Percentiles rank a stretch among this genome's conserved stretches.
These are phyloP conservation scores for Calephelis virginiensis DNA, from an alignment of 1,140 invertebrate species.

Conservation along the genomic window DNA sequence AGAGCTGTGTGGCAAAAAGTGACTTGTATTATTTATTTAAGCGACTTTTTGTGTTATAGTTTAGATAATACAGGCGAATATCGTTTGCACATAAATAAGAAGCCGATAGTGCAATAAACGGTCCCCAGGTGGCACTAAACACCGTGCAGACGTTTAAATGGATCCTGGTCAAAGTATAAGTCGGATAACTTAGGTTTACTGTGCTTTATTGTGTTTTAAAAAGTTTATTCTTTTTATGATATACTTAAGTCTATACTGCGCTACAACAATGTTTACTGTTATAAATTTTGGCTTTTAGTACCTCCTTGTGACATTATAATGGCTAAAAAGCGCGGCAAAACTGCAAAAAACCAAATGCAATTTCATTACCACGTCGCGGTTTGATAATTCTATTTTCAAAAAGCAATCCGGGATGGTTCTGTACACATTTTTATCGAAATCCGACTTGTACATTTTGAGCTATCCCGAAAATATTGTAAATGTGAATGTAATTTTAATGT, in stretches of 20 bases:
- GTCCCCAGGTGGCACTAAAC: conserved; percentile 21
- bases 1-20: neutral
- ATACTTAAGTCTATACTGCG: neutral
- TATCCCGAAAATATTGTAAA: no score
- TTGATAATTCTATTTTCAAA: no score
- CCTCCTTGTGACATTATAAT: no score
- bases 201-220: conserved; percentile 1
- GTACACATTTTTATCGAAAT: no score
- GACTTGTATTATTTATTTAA: neutral
- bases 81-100: conserved; percentile 18
- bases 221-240: conserved; percentile 1
- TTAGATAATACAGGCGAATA: neutral
- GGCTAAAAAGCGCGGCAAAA: no score
- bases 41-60: neutral
- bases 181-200: conserved; percentile 4
- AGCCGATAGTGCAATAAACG: conserved; percentile 23
- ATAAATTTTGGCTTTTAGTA: neutral
- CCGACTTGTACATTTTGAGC: no score
- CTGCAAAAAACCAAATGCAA: no score
- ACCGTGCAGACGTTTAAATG: conserved; percentile 17
- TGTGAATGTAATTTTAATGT: no score
- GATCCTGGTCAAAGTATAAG: conserved; percentile 10
- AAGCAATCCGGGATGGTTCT: no score
- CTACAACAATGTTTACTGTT: neutral
- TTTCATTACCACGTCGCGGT: no score